Base-by-base conservation (phyloP, 2,113 vertebrate species). In the Myrmecophaga tridactyla region DNA sequence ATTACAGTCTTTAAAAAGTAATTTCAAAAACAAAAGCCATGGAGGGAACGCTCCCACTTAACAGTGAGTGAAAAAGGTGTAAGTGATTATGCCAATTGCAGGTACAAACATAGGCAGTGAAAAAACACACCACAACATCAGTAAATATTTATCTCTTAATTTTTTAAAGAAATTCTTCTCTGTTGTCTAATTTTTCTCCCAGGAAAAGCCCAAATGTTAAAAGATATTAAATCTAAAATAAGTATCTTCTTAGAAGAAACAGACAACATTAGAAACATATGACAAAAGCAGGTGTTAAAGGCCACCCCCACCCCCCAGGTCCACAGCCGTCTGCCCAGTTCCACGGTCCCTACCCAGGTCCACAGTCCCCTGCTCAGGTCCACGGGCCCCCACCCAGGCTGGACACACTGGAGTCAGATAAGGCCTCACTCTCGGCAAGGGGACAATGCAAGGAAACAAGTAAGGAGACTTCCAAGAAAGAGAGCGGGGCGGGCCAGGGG, bases 401-500 rank as follows among this genome's bases (percentile, higher is more conserved):
- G n/a, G n/a, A n/a, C n/a, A n/a, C n/a, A n/a, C n/a, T n/a, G n/a
- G n/a, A n/a, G n/a, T n/a, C n/a, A n/a, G n/a, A n/a, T n/a, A n/a
- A n/a, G n/a, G n/a, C n/a, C n/a, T n/a, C n/a, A n/a, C n/a, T n/a
- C n/a, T n/a, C n/a, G n/a, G n/a, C n/a, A n/a, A 39, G 77, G 31
- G 25, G 14, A 10, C 56, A 36, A 7, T 36, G 6, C 31, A 17
- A 2, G 21, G 11, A 4, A 25, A 41, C 21, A 73, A 51, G 25
- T 0, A 46, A 46, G 12, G 23, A 65, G 25, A 43, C 31, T 21
- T 65, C 63, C 62, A 58, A 23, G 39, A 5, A 7, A 84, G 73
- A 6, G 5, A 2, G 15, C 20, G 17, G n/a, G 14, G 1, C 10
- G 5, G 17, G 17, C 14, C 10, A 0, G 31, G n/a, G 1, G 25